Evolutionary conservation across 2,113 vertebrate genomes (phyloP).

Genomic region (Numenius arquata): DNA sequence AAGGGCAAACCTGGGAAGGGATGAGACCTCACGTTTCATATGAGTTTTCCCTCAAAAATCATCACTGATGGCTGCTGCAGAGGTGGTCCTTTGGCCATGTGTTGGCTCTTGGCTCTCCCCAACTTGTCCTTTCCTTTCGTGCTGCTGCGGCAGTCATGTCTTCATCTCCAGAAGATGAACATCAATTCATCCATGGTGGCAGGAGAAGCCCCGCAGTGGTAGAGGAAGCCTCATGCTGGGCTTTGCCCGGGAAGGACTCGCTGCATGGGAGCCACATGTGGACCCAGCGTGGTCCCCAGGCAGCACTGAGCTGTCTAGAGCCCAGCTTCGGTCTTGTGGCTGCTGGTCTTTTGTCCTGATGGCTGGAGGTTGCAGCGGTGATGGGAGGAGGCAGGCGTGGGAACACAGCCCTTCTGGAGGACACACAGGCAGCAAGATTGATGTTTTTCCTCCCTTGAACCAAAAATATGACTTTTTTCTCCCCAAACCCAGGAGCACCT

Average conservation of each 20-base stretch:
- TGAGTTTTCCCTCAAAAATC: not conserved
- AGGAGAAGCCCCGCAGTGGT: not conserved
- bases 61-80: not conserved
- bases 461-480: not conserved
- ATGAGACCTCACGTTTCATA: not conserved
- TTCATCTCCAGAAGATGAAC: not conserved
- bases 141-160: not conserved
- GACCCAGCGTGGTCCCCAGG: not conserved
- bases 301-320: not conserved
- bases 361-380: not conserved
- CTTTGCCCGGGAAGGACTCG: not conserved
- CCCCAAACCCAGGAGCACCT: not conserved
- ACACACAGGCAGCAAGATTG: not conserved
- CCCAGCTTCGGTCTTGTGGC: not conserved
- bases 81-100: fast-evolving
- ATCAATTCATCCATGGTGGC: fast-evolving
- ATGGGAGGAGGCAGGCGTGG: not conserved
- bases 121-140: not conserved
- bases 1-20: not conserved
- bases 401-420: not conserved
- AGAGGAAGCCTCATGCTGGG: not conserved
- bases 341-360: not conserved
- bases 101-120: not conserved
- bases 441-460: not conserved
- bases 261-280: not conserved